phyloP scores from a whole-genome alignment of 2,888 invertebrate genomes.

The Creontiades dilutus region DNA sequence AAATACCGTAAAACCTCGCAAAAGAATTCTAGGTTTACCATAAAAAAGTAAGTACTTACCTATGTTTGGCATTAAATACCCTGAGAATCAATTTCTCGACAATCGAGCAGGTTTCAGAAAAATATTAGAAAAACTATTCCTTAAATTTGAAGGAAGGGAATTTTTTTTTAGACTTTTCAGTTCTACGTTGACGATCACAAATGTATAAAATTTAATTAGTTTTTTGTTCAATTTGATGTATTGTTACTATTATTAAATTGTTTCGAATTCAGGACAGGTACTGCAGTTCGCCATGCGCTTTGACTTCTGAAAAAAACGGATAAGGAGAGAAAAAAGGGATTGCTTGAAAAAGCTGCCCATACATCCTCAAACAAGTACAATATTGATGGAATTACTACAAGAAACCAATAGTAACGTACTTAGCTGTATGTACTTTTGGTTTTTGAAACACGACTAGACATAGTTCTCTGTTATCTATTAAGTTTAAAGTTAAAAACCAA shows the following conservation, averaged over 20 bases:
- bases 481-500: not conserved
- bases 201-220: slow-evolving; percentile 21
- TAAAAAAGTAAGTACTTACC: slow-evolving; percentile 48
- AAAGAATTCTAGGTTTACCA: slow-evolving; percentile 36
- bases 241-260: not conserved
- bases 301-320: not conserved
- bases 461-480: not conserved
- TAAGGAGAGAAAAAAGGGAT: not conserved
- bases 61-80: slow-evolving; percentile 43
- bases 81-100: slow-evolving; percentile 38
- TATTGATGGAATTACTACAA: not conserved
- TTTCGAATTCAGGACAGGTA: slow-evolving; percentile 21
- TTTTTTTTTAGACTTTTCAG: not conserved
- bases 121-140: slow-evolving; percentile 32
- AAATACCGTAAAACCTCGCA: not conserved
- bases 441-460: not conserved
- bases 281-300: slow-evolving; percentile 2
- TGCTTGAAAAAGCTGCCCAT: slow-evolving; percentile 9
- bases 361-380: slow-evolving; percentile 12
- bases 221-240: slow-evolving; percentile 15
- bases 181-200: slow-evolving; percentile 3
- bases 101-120: slow-evolving; percentile 20
- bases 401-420: not conserved
- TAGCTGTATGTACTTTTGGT: not conserved
- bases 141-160: slow-evolving; percentile 30